A percentile compares a stretch with the other conserved stretches of the same genome.
phyloP scores from a whole-genome alignment of 2,888 invertebrate species.

The Drosophila cyrtoloma region DNA sequence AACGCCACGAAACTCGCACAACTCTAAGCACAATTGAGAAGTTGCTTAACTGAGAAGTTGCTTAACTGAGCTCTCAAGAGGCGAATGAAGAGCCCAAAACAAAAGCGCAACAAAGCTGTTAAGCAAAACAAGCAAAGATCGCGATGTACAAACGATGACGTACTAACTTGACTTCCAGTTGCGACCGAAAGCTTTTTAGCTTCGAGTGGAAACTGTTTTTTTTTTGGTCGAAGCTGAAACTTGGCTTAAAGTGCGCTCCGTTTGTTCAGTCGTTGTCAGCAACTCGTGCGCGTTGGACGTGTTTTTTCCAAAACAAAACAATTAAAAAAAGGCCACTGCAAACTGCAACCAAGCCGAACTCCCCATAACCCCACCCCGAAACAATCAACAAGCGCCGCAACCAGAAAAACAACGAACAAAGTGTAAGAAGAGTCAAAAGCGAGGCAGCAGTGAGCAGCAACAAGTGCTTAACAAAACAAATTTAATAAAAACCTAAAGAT shows the following conservation, averaged over 20 bases:
- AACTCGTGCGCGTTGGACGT: constrained; percentile 77
- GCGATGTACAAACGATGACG: constrained; percentile 67
- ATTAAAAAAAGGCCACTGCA: constrained; percentile 51
- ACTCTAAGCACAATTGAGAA: constrained; percentile 17
- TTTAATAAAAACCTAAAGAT: constrained; percentile 31
- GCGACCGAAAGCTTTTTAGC: constrained; percentile 47
- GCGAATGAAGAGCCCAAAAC: constrained; percentile 68
- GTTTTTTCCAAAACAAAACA: constrained; percentile 37
- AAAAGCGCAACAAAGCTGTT: constrained; percentile 62
- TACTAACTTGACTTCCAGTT: constrained; percentile 60
- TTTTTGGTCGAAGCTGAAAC: constrained; percentile 35
- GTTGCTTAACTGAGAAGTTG: neutral
- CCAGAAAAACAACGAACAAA: constrained; percentile 32
- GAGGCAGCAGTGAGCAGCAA: constrained; percentile 22
- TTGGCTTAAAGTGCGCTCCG: constrained; percentile 48
- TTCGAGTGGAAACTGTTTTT: constrained; percentile 30
- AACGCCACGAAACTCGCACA: constrained; percentile 55
- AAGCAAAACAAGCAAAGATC: constrained; percentile 72
- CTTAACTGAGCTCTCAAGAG: constrained; percentile 10
- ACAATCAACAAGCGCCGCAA: constrained; percentile 13
- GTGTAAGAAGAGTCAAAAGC: constrained; percentile 47
- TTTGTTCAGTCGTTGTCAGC: constrained; percentile 71
- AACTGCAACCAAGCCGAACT: constrained; percentile 47
- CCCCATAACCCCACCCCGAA: constrained; percentile 11
- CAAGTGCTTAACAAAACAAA: constrained; percentile 44